Conservation (phyloP, 2,113 vertebrate genomes). For the Dipodomys stephensi region DNA sequence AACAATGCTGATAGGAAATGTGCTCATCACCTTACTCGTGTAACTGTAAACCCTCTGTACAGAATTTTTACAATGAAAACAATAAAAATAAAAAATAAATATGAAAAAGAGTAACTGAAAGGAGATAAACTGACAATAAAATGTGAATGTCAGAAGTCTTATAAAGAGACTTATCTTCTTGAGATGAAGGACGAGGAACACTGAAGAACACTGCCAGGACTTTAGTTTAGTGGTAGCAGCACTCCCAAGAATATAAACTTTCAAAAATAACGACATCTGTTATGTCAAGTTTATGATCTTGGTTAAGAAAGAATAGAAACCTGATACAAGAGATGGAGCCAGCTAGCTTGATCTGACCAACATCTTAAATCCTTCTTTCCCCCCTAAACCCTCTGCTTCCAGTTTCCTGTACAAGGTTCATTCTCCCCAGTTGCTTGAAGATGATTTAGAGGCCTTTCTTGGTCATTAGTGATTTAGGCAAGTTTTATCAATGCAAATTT, state of each 20-base stretch:
- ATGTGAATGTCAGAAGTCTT: background rate
- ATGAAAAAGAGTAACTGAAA: background rate
- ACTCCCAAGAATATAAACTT: conserved; percentile 17
- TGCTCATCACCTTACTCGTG: too few relatives aligned
- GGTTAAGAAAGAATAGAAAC: background rate
- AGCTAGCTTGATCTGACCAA: background rate
- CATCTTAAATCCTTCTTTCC: background rate
- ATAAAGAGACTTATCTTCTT: background rate
- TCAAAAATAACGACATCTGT: background rate
- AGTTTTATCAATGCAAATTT: background rate
- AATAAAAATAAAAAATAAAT: too few relatives aligned
- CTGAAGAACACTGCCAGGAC: background rate
- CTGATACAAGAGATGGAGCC: background rate
- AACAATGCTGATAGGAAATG: too few relatives aligned
- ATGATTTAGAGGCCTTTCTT: background rate
- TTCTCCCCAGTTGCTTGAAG: conserved; percentile 4
- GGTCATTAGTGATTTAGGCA: background rate
- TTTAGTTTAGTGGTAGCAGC: background rate
- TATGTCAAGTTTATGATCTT: background rate
- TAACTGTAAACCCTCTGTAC: too few relatives aligned
- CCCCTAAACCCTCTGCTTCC: background rate
- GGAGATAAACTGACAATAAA: background rate
- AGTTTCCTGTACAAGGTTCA: background rate
- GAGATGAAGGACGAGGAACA: background rate
- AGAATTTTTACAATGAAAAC: too few relatives aligned